Evolutionary conservation across 2,797 vertebrate species (phyloP).

Genomic region (Sandelia bainsii): DNA sequence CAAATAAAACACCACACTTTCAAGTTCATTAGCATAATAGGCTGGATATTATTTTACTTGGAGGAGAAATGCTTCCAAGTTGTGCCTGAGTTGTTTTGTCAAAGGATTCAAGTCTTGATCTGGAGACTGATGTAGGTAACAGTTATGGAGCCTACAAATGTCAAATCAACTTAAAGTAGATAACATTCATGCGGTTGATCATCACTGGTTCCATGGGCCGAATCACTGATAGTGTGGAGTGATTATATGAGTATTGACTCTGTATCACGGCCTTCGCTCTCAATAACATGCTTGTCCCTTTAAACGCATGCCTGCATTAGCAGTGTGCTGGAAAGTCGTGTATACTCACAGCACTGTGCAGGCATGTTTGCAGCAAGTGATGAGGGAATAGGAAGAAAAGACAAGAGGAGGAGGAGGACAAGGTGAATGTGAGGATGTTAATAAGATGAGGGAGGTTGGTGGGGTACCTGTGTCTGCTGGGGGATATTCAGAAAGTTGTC

Average conservation of each 20-base stretch:
- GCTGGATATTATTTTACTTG: too few species aligned
- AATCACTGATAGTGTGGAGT: conserved; percentile 27
- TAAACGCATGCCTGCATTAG: conserved; percentile 28
- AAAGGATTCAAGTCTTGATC: background rate
- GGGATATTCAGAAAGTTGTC: conserved; percentile 99
- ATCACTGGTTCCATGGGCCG: background rate
- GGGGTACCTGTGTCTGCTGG: conserved; percentile 95
- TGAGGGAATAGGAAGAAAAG: conserved; percentile 50
- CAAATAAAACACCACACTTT: conserved; percentile 6
- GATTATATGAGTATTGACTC: conserved; percentile 47
- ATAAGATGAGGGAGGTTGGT: conserved; percentile 73
- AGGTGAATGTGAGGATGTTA: conserved; percentile 69
- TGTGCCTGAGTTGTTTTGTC: background rate
- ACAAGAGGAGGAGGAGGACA: conserved; percentile 50
- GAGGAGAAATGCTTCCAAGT: background rate
- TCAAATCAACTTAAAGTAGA: conserved; percentile 6
- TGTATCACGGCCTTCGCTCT: conserved; percentile 52
- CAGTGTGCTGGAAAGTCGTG: conserved; percentile 15
- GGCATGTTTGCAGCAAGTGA: conserved; percentile 48
- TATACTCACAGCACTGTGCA: conserved; percentile 38
- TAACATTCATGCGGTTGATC: conserved; percentile 30
- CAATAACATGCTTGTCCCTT: conserved; percentile 54
- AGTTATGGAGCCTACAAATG: background rate
- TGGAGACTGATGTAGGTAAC: conserved; percentile 8
- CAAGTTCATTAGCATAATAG: background rate